Evolutionary conservation across 2,888 invertebrate genomes (phyloP).

Genomic region (Dryomyza anilis): DNA sequence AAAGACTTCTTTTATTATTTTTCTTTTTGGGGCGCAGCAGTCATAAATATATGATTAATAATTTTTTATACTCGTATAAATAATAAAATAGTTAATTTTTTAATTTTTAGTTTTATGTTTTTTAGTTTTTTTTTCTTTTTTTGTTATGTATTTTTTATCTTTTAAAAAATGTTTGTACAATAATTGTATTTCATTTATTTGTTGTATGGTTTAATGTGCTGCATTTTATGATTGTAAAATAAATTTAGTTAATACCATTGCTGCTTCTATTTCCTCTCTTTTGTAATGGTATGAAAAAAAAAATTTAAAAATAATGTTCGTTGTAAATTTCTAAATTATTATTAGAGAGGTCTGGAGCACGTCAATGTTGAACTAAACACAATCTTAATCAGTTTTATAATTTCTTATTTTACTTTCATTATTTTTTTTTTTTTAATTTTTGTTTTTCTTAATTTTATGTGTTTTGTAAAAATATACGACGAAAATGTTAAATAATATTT

Average conservation of each 20-base stretch:
- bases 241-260: not conserved
- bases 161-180: slow-evolving; percentile 36
- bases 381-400: no score
- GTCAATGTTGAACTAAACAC: no score
- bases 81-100: slow-evolving; percentile 36
- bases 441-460: slow-evolving; percentile 27
- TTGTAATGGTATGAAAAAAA: not conserved
- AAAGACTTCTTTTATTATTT: not conserved
- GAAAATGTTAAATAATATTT: slow-evolving; percentile 41
- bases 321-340: not conserved
- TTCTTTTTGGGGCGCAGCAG: slow-evolving; percentile 35
- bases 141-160: not conserved
- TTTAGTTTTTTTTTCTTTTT: slow-evolving; percentile 18
- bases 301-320: not conserved
- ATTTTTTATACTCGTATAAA: slow-evolving; percentile 28
- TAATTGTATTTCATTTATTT: slow-evolving; percentile 27
- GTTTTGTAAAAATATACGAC: slow-evolving; percentile 31
- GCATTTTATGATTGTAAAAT: not conserved
- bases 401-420: no score
- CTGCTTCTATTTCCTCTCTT: slow-evolving; percentile 2
- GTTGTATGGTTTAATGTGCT: slow-evolving; percentile 8
- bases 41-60: slow-evolving; percentile 39
- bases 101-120: slow-evolving; percentile 20
- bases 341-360: not conserved
- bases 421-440: slow-evolving; percentile 26